phyloP scores from a whole-genome alignment of 2,797 vertebrate genomes.

The Galago senegalensis region DNA sequence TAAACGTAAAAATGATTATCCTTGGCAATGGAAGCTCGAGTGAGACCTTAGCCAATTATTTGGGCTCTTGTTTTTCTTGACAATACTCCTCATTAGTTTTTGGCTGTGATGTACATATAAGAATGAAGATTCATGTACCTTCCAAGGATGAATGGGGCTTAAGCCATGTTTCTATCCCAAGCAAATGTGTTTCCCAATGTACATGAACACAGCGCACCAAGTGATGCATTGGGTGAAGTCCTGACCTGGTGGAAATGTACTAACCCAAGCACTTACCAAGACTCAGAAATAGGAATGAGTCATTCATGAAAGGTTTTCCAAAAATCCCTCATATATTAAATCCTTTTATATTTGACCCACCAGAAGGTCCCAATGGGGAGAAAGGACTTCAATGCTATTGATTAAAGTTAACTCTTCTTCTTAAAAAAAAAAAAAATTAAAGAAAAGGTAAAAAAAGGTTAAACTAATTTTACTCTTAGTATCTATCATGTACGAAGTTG shows the following conservation, averaged over 20 bases:
- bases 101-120: conserved; percentile 64
- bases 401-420: conserved; percentile 61
- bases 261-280: background rate
- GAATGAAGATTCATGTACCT: background rate
- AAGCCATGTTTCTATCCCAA: background rate
- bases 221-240: background rate
- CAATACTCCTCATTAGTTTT: conserved; percentile 73
- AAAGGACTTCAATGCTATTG: background rate
- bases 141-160: background rate
- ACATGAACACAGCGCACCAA: background rate
- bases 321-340: conserved; percentile 33
- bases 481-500: conserved; percentile 87
- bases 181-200: background rate
- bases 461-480: conserved; percentile 85
- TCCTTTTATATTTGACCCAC: background rate
- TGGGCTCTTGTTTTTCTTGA: conserved; percentile 77
- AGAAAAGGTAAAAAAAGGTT: conserved; percentile 76
- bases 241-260: background rate
- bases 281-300: background rate
- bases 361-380: background rate
- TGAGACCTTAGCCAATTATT: conserved; percentile 71
- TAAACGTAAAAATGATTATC: conserved; percentile 76
- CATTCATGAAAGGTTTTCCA: background rate
- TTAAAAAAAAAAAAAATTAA: conserved; percentile 64
- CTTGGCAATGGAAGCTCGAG: conserved; percentile 74